phyloP scores from a whole-genome alignment of 1,140 invertebrate genomes.

The Conus betulinus region DNA sequence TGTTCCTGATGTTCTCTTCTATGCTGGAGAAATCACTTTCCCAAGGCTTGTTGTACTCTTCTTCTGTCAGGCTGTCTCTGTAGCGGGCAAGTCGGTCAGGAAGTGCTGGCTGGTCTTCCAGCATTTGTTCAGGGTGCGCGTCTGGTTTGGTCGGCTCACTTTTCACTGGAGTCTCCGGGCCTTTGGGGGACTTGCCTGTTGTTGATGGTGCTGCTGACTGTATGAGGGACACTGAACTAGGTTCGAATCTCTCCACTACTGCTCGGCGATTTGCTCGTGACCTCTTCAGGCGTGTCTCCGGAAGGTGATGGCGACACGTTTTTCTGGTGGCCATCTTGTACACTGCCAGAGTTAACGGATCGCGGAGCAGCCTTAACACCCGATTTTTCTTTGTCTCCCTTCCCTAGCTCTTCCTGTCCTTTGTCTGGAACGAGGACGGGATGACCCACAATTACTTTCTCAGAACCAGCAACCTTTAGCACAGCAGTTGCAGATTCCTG shows the following conservation, averaged over 20 bases:
- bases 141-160: neutral
- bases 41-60: conserved; percentile 15
- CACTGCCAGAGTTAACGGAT: neutral
- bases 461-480: no score
- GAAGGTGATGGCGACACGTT: neutral
- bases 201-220: neutral
- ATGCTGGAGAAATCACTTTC: neutral
- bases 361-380: neutral
- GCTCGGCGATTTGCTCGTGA: neutral
- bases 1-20: neutral
- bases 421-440: neutral
- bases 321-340: neutral
- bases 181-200: neutral
- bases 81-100: neutral
- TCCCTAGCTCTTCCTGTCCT: neutral
- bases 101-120: neutral
- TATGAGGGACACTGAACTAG: neutral
- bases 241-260: neutral
- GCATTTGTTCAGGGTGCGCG: neutral
- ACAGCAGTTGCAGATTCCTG: no score
- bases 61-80: conserved; percentile 19
- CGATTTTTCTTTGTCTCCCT: neutral
- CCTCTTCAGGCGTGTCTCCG: neutral
- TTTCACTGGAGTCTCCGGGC: neutral
- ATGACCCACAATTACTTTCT: no score